phyloP scores from a whole-genome alignment of 2,888 invertebrate species.

The Zygothrica quintamaculata region DNA sequence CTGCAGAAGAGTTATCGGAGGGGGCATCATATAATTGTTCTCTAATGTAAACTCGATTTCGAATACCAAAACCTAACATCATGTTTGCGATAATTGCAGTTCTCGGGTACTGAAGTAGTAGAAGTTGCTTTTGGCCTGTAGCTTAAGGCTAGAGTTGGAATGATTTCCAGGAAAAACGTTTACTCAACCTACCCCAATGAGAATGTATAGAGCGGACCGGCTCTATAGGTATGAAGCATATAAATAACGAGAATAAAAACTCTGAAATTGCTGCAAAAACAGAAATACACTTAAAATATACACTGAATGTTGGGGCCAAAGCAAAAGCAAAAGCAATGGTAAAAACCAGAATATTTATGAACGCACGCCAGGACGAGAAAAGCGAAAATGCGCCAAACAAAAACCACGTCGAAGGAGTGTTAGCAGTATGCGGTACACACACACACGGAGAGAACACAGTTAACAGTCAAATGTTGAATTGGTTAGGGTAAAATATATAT shows the following conservation, averaged over 20 bases:
- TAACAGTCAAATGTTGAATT: constrained; percentile 57
- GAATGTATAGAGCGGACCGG: constrained; percentile 45
- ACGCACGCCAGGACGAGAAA: constrained; percentile 66
- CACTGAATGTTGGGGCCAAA: constrained; percentile 16
- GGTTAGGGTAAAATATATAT: too few relatives aligned
- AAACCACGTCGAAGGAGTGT: constrained; percentile 19
- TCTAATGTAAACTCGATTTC: constrained; percentile 31
- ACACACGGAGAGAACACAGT: too few relatives aligned
- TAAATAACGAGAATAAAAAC: constrained; percentile 76
- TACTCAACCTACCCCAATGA: constrained; percentile 72
- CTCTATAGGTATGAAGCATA: constrained; percentile 56
- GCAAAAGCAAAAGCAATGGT: constrained; percentile 27
- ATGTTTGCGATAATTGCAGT: constrained; percentile 57
- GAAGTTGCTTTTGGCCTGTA: constrained; percentile 8
- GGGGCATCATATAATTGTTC: constrained; percentile 52
- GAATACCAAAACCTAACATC: constrained; percentile 33
- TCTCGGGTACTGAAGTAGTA: constrained; percentile 16
- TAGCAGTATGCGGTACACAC: constrained; percentile 15
- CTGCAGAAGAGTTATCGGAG: constrained; percentile 17
- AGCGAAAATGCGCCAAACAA: constrained; percentile 72
- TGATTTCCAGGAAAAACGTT: constrained; percentile 64
- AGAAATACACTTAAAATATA: constrained; percentile 73
- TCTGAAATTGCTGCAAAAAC: constrained; percentile 77
- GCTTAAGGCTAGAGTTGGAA: constrained; percentile 26
- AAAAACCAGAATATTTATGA: constrained; percentile 73